Evolutionary conservation across 2,113 vertebrate species (phyloP), one percentile per base, ranked within the genome.

Genomic region (Lepus americanus): DNA sequence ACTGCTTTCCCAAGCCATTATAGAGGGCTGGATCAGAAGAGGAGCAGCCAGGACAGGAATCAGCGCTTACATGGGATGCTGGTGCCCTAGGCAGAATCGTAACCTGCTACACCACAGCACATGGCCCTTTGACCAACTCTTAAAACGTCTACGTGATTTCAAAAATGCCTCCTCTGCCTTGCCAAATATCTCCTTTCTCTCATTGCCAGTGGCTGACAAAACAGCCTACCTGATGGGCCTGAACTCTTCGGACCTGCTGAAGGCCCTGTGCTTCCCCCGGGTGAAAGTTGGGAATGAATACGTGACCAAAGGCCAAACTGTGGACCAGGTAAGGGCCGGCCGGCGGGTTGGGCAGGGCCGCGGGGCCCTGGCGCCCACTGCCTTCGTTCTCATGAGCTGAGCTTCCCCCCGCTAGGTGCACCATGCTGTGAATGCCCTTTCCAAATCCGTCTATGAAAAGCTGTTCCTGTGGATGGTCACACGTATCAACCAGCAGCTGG

Each of bases 251-350:
- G 98, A 99, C 81, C 94, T 99, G 88, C 94, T 99, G 94, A 99
- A 99, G 94, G 98, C 97, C 78, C 64, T 99, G 4, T 99, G 98
- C 95, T 98, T 94, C 80, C 98, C 98, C 16, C 92, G 98, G 66
- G 98, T 99, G 73, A 98, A 98, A 97, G 98, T 98, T 9, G 98
- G 98, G 31, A 98, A 98, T 72, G 98, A 98, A 12, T 99, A 98
- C 0, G 98, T 98, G 8, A 87, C 98, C 81, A 99, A 98, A 84
- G 98, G 98, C n/a, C 98, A 99, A 90, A 98, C 98, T 0, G 98
- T 98, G 39, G 98, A 98, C 87, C 98, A 99, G 98, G 98, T 98
- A 95, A 96, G 97, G 2, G 1, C 0, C 61, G 9, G 16, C n/a
- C 23, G 14, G 0, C 0, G 17, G 93, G 64, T 14, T 1, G 7